Evolutionary conservation across 2,113 vertebrate genomes (phyloP).

Genomic region (Pseudorhombus dupliciocellatus): DNA sequence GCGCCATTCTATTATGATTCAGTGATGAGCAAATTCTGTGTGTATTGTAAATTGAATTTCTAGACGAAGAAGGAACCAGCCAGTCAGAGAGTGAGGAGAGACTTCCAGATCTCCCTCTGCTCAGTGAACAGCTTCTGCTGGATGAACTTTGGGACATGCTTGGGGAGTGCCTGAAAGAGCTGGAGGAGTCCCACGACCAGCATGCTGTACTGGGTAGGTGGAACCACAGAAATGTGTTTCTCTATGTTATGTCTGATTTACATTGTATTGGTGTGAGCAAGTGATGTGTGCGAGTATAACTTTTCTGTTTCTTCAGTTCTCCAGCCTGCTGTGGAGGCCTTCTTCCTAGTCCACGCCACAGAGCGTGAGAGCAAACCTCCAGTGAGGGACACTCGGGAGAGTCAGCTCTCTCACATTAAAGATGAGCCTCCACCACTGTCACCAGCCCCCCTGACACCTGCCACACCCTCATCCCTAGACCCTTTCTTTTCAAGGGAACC

Average conservation of each 20-base stretch:
- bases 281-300: neutral
- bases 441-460: slow-evolving; percentile 91
- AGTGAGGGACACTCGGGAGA: slow-evolving; percentile 91
- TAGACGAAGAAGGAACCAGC: slow-evolving; percentile 81
- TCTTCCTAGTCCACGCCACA: slow-evolving; percentile 94
- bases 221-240: neutral
- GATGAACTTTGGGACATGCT: slow-evolving; percentile 97
- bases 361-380: slow-evolving; percentile 95
- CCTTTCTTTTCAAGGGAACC: slow-evolving; percentile 94
- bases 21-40: neutral
- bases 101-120: slow-evolving; percentile 90
- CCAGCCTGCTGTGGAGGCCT: slow-evolving; percentile 93
- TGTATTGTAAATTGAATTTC: neutral
- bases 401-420: slow-evolving; percentile 94
- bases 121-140: slow-evolving; percentile 92
- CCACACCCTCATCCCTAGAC: slow-evolving; percentile 91
- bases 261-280: neutral
- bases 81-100: slow-evolving; percentile 88
- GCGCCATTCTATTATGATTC: neutral
- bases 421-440: slow-evolving; percentile 92
- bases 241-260: neutral
- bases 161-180: slow-evolving; percentile 92
- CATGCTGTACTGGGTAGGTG: slow-evolving; percentile 90
- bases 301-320: slow-evolving; percentile 78
- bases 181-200: slow-evolving; percentile 95